A percentile compares a stretch with the other conserved stretches of the same genome.
phyloP scores from a whole-genome alignment of 2,113 vertebrate genomes.

The Sterrhoptilus dennistouni region DNA sequence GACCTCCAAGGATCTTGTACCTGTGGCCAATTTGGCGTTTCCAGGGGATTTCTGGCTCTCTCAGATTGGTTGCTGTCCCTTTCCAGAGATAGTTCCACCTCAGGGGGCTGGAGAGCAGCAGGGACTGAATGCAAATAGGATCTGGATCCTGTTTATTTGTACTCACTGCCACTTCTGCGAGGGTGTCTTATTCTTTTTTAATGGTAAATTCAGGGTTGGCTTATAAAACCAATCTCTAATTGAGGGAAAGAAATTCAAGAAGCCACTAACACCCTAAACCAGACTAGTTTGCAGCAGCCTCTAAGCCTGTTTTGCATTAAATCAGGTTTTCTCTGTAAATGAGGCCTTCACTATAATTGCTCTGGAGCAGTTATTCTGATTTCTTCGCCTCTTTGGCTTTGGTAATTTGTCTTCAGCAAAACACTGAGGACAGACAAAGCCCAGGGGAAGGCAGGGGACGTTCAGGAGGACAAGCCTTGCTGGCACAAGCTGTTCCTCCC shows the following conservation, averaged over 20 bases:
- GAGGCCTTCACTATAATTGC: conserved; percentile 46
- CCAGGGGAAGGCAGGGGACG: neutral
- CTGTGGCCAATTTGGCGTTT: neutral
- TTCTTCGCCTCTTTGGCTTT: conserved; percentile 36
- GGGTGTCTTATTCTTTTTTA: neutral
- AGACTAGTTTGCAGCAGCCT: neutral
- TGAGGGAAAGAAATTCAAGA: neutral
- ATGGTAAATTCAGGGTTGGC: neutral
- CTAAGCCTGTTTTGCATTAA: conserved; percentile 54
- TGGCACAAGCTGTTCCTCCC: neutral
- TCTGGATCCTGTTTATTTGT: neutral
- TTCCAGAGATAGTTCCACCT: neutral
- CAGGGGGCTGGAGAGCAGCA: neutral
- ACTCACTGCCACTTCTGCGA: neutral
- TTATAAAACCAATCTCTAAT: conserved; percentile 7
- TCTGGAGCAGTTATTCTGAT: conserved; percentile 26
- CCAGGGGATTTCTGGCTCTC: neutral
- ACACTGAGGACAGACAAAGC: neutral
- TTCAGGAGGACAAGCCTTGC: neutral
- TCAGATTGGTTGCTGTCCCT: neutral
- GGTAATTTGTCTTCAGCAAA: conserved; percentile 25
- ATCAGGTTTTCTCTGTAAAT: conserved; percentile 42
- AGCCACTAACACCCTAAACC: conserved; percentile 8
- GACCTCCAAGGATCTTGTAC: neutral
- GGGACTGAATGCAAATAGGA: neutral